phyloP scores from a whole-genome alignment of 1,140 invertebrate species.

The Oncopeltus fasciatus region DNA sequence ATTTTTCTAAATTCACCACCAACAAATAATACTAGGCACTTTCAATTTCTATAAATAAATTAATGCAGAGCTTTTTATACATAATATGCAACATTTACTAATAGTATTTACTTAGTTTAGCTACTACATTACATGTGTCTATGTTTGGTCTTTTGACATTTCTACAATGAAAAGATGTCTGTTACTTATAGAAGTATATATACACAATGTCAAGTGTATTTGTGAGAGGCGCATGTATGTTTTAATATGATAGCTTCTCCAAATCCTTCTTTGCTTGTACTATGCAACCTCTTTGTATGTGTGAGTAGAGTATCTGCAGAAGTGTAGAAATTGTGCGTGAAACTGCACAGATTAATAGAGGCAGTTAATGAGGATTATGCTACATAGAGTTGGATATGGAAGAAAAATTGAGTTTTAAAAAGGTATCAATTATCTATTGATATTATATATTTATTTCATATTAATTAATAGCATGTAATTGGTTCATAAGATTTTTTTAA shows the following conservation, averaged over 20 bases:
- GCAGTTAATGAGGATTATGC: no score
- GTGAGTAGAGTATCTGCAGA: no score
- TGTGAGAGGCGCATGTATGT: neutral
- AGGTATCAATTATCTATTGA: no score
- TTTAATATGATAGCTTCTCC: neutral
- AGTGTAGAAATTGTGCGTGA: no score
- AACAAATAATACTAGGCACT: constrained; percentile 12
- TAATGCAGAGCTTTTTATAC: neutral
- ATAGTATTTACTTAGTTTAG: neutral
- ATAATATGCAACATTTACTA: constrained; percentile 4
- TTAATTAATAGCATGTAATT: no score
- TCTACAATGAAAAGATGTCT: neutral
- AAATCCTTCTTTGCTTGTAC: neutral
- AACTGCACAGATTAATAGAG: neutral
- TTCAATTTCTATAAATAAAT: constrained; percentile 9
- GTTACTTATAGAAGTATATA: neutral
- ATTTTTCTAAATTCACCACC: constrained; percentile 1
- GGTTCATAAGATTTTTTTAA: no score
- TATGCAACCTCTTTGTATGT: no score
- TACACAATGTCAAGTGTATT: neutral
- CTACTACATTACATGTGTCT: constrained; percentile 1
- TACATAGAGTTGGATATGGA: no score
- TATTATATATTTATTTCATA: no score
- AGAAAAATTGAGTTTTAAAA: no score
- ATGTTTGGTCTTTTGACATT: constrained; percentile 3